Evolutionary conservation across 2,888 invertebrate genomes (phyloP).

Genomic region (Acronicta aceris): DNA sequence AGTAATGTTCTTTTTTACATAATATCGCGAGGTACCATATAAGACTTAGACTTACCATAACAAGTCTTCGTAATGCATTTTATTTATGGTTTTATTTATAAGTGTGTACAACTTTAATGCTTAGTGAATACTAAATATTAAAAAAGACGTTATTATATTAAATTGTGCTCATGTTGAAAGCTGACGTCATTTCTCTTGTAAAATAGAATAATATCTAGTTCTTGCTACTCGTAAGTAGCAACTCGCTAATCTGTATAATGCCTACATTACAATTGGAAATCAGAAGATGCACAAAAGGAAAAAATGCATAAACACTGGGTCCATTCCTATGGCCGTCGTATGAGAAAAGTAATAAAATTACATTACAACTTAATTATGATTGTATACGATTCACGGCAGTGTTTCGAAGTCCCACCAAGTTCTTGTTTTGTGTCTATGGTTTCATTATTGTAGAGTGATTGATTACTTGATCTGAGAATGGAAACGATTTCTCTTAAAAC

Average conservation of each 20-base stretch:
- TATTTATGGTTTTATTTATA: constrained; percentile 13
- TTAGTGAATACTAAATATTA: constrained; percentile 9
- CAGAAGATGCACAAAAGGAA: constrained; percentile 22
- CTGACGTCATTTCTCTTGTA: too few species aligned
- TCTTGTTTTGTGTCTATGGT: constrained; percentile 28
- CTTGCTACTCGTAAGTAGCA: constrained; percentile 4
- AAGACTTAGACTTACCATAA: constrained; percentile 32
- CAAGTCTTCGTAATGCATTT: constrained; percentile 25
- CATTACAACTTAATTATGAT: constrained; percentile 33
- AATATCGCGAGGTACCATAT: constrained; percentile 12
- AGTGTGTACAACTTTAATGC: constrained; percentile 2
- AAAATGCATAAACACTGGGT: constrained; percentile 11
- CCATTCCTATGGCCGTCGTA: constrained; percentile 13
- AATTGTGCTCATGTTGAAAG: constrained; percentile 6
- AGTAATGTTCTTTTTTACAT: constrained; percentile 36
- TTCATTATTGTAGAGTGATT: constrained; percentile 26
- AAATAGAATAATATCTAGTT: constrained; percentile 4
- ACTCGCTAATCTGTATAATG: constrained; percentile 14
- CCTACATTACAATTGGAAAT: constrained; percentile 34
- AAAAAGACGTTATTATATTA: constrained; percentile 11
- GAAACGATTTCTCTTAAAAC: constrained; percentile 11
- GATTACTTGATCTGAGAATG: constrained; percentile 33
- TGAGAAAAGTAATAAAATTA: constrained; percentile 43
- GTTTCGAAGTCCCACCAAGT: constrained; percentile 28
- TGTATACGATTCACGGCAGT: constrained; percentile 32